These are phyloP conservation scores for Drosophila prosaltans DNA, from an alignment of 1,140 invertebrate species.

Conservation along the genomic window DNA sequence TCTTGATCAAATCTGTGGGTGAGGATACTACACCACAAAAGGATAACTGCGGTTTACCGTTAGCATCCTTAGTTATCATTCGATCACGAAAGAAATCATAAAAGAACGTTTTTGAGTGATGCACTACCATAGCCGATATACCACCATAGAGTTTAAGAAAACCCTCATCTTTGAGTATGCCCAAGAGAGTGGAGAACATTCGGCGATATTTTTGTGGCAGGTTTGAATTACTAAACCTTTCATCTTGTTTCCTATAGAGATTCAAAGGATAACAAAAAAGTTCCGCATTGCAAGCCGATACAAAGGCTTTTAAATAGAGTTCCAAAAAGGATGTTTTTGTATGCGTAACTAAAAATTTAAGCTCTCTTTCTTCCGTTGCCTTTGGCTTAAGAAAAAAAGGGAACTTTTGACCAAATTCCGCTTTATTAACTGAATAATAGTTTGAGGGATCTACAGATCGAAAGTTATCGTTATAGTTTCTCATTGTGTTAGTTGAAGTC, in stretches of 20 bases:
- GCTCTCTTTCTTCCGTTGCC: background rate
- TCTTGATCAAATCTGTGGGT: conserved; percentile 42
- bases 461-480: background rate
- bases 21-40: conserved; percentile 25
- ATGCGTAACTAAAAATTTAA: conserved; percentile 6
- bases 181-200: conserved; percentile 20
- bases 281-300: conserved; percentile 36
- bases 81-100: conserved; percentile 33
- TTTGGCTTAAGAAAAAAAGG: background rate
- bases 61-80: conserved; percentile 8
- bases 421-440: conserved; percentile 2
- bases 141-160: conserved; percentile 29
- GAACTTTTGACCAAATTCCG: background rate
- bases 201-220: conserved; percentile 7
- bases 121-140: conserved; percentile 39
- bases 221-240: conserved; percentile 19
- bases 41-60: conserved; percentile 23
- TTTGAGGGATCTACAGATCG: background rate
- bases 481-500: background rate
- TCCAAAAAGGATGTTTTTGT: conserved; percentile 27
- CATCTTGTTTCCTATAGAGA: conserved; percentile 36
- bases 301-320: conserved; percentile 20
- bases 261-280: conserved; percentile 38
- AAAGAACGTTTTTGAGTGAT: conserved; percentile 25
- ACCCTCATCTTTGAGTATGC: conserved; percentile 37